Conservation (phyloP, 1,140 invertebrate species). For the Cataglyphis hispanica region DNA sequence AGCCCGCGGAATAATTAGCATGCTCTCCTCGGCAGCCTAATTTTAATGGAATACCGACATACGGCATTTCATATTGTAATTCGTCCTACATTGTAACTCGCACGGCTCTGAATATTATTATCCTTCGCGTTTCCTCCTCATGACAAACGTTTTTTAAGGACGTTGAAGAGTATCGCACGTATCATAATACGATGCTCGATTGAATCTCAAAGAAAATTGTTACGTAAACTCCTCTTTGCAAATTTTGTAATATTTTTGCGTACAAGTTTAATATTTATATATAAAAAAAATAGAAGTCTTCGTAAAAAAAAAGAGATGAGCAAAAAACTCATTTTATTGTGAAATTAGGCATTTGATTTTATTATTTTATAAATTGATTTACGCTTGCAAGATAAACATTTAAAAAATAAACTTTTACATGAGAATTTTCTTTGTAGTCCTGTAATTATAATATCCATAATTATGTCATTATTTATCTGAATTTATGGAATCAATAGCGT, state of each 20-base stretch:
- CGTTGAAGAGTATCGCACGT: conserved; percentile 21
- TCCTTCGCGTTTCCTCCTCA: conserved; percentile 43
- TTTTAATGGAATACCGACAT: conserved; percentile 63
- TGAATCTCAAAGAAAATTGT: background rate
- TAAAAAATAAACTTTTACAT: background rate
- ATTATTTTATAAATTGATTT: background rate
- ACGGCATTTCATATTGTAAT: conserved; percentile 63
- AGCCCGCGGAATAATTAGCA: conserved; percentile 62
- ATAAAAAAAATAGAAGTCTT: background rate
- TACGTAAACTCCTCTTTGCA: background rate
- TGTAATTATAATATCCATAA: background rate
- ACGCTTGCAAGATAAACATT: background rate
- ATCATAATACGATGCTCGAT: conserved; percentile 20
- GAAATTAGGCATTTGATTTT: too few species aligned
- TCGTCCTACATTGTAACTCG: conserved; percentile 60
- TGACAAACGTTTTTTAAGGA: conserved; percentile 3
- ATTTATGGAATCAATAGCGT: background rate
- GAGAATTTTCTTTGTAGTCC: too few species aligned
- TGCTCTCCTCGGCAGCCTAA: conserved; percentile 60
- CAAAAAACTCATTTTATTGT: too few species aligned
- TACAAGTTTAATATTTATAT: background rate
- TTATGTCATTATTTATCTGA: background rate
- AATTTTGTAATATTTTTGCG: background rate
- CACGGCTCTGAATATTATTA: conserved; percentile 59
- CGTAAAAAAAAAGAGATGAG: background rate